A percentile compares a stretch with the other conserved stretches of the same genome.
These are phyloP conservation scores for Piaya cayana DNA, from an alignment of 2,113 vertebrate genomes.

Conservation along the genomic window DNA sequence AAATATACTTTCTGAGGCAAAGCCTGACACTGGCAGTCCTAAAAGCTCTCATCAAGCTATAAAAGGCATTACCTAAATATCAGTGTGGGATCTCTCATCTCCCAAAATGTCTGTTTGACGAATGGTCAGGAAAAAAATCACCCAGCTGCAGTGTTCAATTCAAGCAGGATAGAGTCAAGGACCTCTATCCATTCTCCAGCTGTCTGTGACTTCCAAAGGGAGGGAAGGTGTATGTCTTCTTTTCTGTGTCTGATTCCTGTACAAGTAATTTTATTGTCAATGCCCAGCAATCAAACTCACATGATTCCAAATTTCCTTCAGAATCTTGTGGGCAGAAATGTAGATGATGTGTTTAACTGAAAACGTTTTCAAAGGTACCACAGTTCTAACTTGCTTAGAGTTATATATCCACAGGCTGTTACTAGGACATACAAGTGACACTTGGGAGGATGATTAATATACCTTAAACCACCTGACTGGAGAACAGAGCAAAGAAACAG, in stretches of 20 bases:
- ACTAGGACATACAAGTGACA: background rate
- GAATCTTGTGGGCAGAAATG: background rate
- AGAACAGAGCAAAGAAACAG: background rate
- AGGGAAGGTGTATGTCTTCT: background rate
- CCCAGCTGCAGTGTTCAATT: fast-evolving
- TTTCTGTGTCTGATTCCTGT: background rate
- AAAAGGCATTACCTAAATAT: background rate
- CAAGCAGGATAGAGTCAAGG: background rate
- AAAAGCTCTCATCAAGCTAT: background rate
- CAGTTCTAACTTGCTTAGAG: background rate
- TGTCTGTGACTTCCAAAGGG: background rate
- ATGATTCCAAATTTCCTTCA: background rate
- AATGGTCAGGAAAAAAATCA: fast-evolving
- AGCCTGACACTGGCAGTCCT: background rate
- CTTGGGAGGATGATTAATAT: background rate
- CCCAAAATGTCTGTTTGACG: background rate
- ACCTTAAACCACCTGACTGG: background rate
- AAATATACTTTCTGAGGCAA: background rate
- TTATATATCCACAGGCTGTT: background rate
- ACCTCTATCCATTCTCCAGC: background rate
- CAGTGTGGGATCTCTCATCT: background rate
- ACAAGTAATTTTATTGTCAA: background rate
- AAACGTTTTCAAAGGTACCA: background rate
- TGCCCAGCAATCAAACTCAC: background rate
- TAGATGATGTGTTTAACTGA: fast-evolving